Conservation (phyloP, 1,140 invertebrate genomes). For the Uloborus diversus region DNA sequence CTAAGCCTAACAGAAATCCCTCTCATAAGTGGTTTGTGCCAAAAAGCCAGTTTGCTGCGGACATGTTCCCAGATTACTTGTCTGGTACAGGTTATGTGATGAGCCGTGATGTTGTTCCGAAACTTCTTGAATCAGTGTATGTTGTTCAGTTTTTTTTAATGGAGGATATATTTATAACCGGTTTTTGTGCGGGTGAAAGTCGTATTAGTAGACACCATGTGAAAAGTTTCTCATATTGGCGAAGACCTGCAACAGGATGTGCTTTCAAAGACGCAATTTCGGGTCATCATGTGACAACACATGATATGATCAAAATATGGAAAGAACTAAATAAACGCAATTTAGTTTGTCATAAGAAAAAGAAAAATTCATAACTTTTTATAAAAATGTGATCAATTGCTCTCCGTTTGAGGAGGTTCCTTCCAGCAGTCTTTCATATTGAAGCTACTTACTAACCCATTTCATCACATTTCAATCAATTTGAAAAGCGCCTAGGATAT, state of each 20-base stretch:
- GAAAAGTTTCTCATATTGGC: conserved; percentile 22
- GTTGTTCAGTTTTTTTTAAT: conserved; percentile 64
- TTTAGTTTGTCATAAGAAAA: conserved; percentile 13
- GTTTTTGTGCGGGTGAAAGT: conserved; percentile 55
- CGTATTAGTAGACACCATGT: conserved; percentile 11
- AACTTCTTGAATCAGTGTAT: not conserved
- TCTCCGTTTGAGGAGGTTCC: too few species aligned
- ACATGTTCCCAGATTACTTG: conserved; percentile 82
- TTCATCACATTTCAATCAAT: too few species aligned
- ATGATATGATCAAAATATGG: conserved; percentile 52
- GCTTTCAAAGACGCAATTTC: conserved; percentile 37
- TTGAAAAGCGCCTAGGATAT: too few species aligned
- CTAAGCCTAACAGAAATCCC: conserved; percentile 83
- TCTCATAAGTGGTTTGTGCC: conserved; percentile 69
- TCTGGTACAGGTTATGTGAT: conserved; percentile 86
- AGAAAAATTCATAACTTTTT: conserved; percentile 21
- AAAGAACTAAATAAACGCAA: conserved; percentile 28
- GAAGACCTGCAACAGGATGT: conserved; percentile 29
- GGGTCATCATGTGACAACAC: conserved; percentile 40
- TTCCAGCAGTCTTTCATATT: too few species aligned
- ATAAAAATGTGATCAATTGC: too few species aligned
- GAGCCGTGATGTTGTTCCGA: conserved; percentile 68
- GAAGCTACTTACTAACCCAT: too few species aligned
- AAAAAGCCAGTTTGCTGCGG: conserved; percentile 78
- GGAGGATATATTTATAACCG: conserved; percentile 68